These are phyloP conservation scores for Eustalomyia histrio DNA, from an alignment of 2,888 invertebrate genomes.

Conservation along the genomic window DNA sequence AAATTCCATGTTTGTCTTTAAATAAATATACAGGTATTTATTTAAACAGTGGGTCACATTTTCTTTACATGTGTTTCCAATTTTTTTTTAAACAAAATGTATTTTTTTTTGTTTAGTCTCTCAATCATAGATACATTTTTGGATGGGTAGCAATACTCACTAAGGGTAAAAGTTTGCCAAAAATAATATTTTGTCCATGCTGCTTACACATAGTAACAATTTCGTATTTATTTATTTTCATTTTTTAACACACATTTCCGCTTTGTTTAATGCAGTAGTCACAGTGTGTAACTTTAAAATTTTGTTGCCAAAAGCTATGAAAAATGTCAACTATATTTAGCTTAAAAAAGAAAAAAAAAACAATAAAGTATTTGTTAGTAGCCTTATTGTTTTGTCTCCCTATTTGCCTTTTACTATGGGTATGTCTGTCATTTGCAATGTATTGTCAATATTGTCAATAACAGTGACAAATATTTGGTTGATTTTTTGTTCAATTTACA, in stretches of 20 bases:
- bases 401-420: not conserved
- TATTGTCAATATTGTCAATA: too few relatives aligned
- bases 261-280: constrained; percentile 30
- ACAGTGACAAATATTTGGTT: too few relatives aligned
- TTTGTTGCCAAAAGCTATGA: constrained; percentile 6
- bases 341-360: too few relatives aligned
- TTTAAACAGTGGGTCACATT: too few relatives aligned
- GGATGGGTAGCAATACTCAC: not conserved
- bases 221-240: not conserved
- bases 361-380: not conserved
- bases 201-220: not conserved
- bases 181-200: not conserved
- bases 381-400: not conserved
- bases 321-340: not conserved
- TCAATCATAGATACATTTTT: not conserved
- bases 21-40: too few relatives aligned
- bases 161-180: not conserved
- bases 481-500: too few relatives aligned
- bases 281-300: constrained; percentile 26
- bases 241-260: not conserved
- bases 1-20: too few relatives aligned
- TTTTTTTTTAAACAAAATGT: too few relatives aligned
- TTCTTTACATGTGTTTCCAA: too few relatives aligned
- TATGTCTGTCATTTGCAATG: not conserved
- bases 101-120: not conserved